Evolutionary conservation across 2,797 vertebrate species (phyloP).

Genomic region (Myiotriccus ornatus): DNA sequence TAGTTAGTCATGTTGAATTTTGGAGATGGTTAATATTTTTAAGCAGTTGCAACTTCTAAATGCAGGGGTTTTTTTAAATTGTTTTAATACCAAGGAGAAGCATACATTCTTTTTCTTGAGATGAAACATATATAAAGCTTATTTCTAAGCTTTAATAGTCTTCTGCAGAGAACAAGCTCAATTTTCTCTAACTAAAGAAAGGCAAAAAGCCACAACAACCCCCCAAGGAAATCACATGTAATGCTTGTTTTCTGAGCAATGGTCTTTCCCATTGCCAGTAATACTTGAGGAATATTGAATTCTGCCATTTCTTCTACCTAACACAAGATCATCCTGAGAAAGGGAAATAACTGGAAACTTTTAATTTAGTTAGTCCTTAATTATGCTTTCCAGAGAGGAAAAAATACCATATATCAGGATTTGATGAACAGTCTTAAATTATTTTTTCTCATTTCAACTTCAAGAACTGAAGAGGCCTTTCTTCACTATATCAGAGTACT

Average conservation of each 20-base stretch:
- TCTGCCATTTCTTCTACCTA: neutral
- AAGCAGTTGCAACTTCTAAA: neutral
- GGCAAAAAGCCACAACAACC: neutral
- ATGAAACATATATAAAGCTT: neutral
- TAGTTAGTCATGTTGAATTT: neutral
- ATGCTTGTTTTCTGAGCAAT: neutral
- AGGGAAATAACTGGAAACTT: neutral
- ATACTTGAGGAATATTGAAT: neutral
- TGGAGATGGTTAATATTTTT: neutral
- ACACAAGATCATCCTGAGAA: neutral
- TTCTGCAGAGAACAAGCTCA: neutral
- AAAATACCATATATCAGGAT: neutral
- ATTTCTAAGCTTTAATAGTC: neutral
- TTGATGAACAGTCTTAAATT: neutral
- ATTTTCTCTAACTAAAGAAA: neutral
- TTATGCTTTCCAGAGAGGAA: neutral
- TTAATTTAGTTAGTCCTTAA: neutral
- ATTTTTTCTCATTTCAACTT: neutral
- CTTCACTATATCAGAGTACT: neutral
- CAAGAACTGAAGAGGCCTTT: neutral
- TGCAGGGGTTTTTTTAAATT: neutral
- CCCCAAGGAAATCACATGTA: neutral
- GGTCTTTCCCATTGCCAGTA: neutral
- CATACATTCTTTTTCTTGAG: neutral
- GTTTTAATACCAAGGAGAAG: neutral